Evolutionary conservation across 1,140 invertebrate species (phyloP), one percentile per base, ranked within the genome.

Genomic region (Proctacanthus coquilletti): DNA sequence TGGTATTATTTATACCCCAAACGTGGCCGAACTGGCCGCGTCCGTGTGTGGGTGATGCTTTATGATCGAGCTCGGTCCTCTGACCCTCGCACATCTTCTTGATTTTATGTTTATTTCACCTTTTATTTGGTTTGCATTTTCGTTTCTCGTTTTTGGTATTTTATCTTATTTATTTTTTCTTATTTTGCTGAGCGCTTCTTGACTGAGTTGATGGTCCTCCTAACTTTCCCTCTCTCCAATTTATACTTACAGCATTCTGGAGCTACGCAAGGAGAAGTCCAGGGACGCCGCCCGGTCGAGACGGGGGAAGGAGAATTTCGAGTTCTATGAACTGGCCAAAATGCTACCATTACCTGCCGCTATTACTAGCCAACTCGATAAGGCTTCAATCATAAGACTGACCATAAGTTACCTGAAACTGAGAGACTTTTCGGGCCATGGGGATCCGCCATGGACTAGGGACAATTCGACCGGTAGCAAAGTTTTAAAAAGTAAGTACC

Each of bases 271-370:
- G 65, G 93, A 97, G 62, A 97, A 97, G 62, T 93, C 87, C 31
- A 71, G 92, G 50, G 92, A 97, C 62, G 93, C 93, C 21, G 94
- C 94, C 2, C 70, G 93, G 34, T 92, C 86, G 5, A 66, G 94
- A 21, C 73, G 93, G 23, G 92, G 92, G 18, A 97, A 97, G 54
- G 94, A 97, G 65, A 98, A 98, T 68, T 94, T 85, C 59, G 93
- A 97, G 65, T 98, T 97, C 66, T 95, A 95, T 67, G 92, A 96
- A 66, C 67, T 98, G 61, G 92, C 93, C 42, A 96, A 96, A 68
- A 86, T 98, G 82, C 68, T 98, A 45, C 93, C 93, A 1, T 70
- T 97, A 23, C 93, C 93, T 1, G 80, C 85, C 3, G 92, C 92
- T 50, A 97, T 97, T 60, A 97, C 93, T 45, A 88, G 84, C 45